Evolutionary conservation across 2,797 vertebrate genomes (phyloP).

Genomic region (Eulemur mongoz): DNA sequence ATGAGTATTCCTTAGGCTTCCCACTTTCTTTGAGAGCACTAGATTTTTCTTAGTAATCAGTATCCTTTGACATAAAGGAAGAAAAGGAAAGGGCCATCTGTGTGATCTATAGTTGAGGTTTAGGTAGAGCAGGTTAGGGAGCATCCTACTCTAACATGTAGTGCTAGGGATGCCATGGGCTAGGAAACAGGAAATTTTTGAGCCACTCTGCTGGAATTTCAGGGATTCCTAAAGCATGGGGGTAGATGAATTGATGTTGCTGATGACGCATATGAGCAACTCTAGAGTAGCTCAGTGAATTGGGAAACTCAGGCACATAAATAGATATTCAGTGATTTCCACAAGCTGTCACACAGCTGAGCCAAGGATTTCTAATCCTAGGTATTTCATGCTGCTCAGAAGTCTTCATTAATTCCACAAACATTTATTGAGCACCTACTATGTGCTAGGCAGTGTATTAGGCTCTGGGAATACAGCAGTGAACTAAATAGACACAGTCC

Average conservation of each 20-base stretch:
- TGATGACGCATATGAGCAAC: conserved; percentile 22
- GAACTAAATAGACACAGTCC: not conserved
- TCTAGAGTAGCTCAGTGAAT: conserved; percentile 35
- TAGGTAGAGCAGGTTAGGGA: not conserved
- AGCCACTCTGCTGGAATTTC: conserved; percentile 12
- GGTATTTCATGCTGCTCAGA: conserved; percentile 19
- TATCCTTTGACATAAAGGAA: conserved; percentile 41
- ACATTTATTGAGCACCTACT: conserved; percentile 34
- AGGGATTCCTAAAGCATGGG: not conserved
- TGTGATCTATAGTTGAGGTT: not conserved
- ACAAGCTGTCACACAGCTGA: not conserved
- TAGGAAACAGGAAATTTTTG: not conserved
- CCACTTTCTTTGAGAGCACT: not conserved
- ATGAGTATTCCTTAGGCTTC: not conserved
- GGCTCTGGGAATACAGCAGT: not conserved
- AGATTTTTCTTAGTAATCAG: not conserved
- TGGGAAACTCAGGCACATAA: not conserved
- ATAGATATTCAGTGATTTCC: not conserved
- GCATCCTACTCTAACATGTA: not conserved
- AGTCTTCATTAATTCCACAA: conserved; percentile 16
- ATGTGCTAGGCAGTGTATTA: not conserved
- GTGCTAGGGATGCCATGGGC: not conserved
- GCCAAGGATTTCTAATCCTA: not conserved
- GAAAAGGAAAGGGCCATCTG: not conserved
- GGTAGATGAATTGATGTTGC: not conserved